Base-by-base conservation (phyloP, 2,797 vertebrate species). In the Myotis myotis region DNA sequence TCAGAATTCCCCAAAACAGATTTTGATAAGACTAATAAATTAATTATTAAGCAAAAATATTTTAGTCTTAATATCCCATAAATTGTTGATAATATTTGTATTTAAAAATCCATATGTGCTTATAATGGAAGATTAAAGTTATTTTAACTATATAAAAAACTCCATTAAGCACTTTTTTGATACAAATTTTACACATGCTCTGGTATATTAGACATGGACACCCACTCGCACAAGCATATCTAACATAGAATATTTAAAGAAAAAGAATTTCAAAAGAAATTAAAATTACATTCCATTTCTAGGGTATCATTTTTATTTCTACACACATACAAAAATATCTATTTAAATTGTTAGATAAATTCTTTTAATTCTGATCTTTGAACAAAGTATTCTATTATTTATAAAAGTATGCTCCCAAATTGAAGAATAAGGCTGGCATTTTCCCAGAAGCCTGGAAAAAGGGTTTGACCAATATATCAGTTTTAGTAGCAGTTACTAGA, bases 351-450 rank as follows among this genome's bases (percentile, higher is more conserved):
- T 78, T 92, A 76, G 91, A 96, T 83, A 94, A 96, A 33, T 86
- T 78, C 68, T 97, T 87, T 95, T 92, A 86, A 68, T 85, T 92
- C 92, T 96, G 49, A 92, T 38, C 51, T 25, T 25, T 11, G 57
- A 93, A 75, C 79, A 96, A 97, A 85, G 36, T 8, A 90, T 51
- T 70, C 53, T 49, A 71, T 86, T 94, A 49, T 92, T 97, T 96
- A 84, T 92, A 93, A 95, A 78, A 87, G 16, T 95, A 53, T 38
- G 78, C 28, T 64, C 72, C 93, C 87, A 79, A 84, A 95, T 1
- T 66, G 53, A 38, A 71, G 60, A 95, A 41, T 68, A 89, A 64
- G 22, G 20, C 71, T 94, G 94, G 44, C 72, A 60, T 8, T 90
- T 79, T 87, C 96, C 94, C 74, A 95, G n/a, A 41, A 49, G 44